phyloP scores from a whole-genome alignment of 2,797 vertebrate genomes.

The Scomberomorus guttatus region DNA sequence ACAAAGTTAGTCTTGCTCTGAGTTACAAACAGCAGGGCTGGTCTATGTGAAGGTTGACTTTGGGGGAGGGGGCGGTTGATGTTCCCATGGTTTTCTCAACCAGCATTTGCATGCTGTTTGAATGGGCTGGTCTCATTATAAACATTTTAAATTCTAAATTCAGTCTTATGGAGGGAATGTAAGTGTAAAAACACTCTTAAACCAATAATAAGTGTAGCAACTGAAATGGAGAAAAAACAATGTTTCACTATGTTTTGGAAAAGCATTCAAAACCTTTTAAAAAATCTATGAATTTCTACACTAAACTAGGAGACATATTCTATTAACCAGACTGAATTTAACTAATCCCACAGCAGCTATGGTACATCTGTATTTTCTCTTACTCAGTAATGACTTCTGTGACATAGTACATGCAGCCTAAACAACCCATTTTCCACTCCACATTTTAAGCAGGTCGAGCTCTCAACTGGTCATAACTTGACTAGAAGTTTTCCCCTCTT shows the following conservation, averaged over 20 bases:
- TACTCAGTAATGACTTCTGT: background rate
- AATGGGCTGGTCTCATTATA: conserved; percentile 43
- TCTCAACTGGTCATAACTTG: too few species aligned
- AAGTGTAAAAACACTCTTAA: background rate
- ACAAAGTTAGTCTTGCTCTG: background rate
- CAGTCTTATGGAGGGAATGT: background rate
- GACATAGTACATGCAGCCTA: background rate
- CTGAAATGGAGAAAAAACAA: background rate
- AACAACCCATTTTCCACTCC: background rate
- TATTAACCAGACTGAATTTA: background rate
- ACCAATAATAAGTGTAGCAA: background rate
- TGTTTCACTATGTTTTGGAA: background rate
- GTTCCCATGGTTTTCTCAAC: conserved; percentile 53
- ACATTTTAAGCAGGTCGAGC: background rate
- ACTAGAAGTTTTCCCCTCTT: background rate
- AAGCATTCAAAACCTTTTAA: too few species aligned
- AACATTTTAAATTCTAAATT: background rate
- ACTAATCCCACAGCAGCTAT: background rate
- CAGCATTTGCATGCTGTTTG: conserved; percentile 79
- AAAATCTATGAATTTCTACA: background rate
- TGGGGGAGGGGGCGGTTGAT: conserved; percentile 4
- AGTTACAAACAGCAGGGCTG: background rate
- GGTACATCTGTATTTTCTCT: background rate
- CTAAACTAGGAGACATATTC: background rate
- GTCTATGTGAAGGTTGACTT: conserved; percentile 1